Conservation (phyloP, 2,888 invertebrate genomes). For the Ceriagrion tenellum region DNA sequence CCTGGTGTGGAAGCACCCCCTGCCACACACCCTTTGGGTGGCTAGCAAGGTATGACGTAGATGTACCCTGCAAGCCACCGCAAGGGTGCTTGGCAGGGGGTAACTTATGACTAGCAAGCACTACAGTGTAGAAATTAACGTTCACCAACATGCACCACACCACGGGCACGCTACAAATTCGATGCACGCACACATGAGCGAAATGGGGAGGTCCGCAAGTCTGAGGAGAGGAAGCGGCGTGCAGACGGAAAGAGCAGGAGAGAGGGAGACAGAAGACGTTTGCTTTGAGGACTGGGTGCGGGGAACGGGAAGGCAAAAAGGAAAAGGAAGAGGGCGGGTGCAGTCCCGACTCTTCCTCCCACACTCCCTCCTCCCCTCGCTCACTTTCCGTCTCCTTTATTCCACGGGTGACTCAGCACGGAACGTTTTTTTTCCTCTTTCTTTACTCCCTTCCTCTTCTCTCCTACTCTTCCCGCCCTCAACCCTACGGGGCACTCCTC, state of each 20-base stretch:
- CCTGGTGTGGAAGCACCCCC: too few species aligned
- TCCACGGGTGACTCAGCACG: constrained; percentile 30
- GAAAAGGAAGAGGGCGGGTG: background rate
- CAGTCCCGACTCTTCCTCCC: background rate
- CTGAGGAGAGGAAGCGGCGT: background rate
- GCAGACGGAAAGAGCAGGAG: background rate
- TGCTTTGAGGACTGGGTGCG: background rate
- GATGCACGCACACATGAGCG: background rate
- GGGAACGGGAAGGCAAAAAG: background rate
- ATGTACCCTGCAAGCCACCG: too few species aligned
- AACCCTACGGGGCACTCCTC: background rate
- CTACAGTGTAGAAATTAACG: too few species aligned
- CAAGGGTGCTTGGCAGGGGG: too few species aligned
- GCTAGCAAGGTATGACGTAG: too few species aligned
- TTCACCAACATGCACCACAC: too few species aligned
- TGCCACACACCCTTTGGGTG: too few species aligned
- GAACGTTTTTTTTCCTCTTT: background rate
- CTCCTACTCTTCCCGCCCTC: background rate
- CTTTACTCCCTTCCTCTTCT: background rate
- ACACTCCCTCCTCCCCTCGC: background rate
- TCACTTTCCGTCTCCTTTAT: constrained; percentile 29
- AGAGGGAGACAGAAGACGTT: background rate
- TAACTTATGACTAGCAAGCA: too few species aligned
- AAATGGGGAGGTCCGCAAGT: background rate
- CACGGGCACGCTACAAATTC: background rate